Percentiles rank a stretch among this genome's conserved stretches.
phyloP scores from a whole-genome alignment of 2,797 vertebrate genomes.

The Sciaenops ocellatus region DNA sequence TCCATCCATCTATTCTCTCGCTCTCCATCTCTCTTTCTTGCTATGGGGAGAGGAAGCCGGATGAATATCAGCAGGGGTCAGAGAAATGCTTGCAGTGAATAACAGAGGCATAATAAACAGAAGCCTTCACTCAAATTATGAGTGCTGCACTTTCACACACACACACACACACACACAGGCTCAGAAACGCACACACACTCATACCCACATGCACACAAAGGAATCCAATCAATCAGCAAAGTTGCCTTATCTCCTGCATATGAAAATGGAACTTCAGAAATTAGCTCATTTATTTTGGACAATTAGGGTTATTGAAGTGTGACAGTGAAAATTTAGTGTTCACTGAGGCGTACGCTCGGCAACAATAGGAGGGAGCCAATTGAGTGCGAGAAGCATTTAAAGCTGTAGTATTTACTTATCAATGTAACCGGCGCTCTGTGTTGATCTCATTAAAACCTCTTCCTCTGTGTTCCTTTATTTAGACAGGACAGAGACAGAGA shows the following conservation, averaged over 20 bases:
- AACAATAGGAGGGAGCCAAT: conserved; percentile 90
- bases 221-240: conserved; percentile 95
- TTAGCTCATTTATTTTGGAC: conserved; percentile 99
- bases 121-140: conserved; percentile 84
- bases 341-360: conserved; percentile 88
- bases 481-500: conserved; percentile 57
- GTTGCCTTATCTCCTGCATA: conserved; percentile 94
- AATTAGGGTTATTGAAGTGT: conserved; percentile 99
- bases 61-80: conserved; percentile 84
- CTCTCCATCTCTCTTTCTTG: conserved; percentile 48
- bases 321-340: conserved; percentile 97
- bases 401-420: conserved; percentile 97
- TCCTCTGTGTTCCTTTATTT: conserved; percentile 83
- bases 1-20: conserved; percentile 29
- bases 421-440: conserved; percentile 91
- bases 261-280: conserved; percentile 98
- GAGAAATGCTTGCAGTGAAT: conserved; percentile 81
- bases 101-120: conserved; percentile 83
- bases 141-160: conserved; percentile 72
- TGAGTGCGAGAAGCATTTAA: conserved; percentile 93
- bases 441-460: conserved; percentile 92
- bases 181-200: conserved; percentile 45
- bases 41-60: conserved; percentile 72
- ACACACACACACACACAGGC: conserved; percentile 57
- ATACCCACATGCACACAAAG: conserved; percentile 79